Percentiles rank a stretch among this genome's conserved stretches.
Conservation (phyloP, 2,113 vertebrate genomes). For the Alligator mississippiensis region DNA sequence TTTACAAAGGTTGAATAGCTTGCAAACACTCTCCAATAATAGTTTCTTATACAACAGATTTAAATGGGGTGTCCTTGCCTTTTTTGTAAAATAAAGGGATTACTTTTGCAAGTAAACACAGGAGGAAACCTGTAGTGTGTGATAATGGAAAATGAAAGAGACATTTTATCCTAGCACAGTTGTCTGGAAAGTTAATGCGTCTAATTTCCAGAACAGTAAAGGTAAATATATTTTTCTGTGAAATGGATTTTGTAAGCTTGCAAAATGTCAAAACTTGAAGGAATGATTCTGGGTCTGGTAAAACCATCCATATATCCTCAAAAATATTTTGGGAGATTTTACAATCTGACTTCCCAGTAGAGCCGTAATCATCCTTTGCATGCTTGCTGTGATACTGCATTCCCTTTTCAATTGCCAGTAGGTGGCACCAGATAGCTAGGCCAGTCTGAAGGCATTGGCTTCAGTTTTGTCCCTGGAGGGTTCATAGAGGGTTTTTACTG, state of each 20-base stretch:
- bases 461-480: neutral
- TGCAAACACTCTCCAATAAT: neutral
- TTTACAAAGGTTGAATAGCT: neutral
- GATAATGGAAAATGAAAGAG: neutral
- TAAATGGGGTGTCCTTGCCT: accelerated
- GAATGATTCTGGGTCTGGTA: neutral
- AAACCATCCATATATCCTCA: neutral
- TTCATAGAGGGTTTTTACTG: neutral
- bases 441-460: neutral
- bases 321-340: neutral
- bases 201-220: accelerated
- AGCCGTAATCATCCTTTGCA: too few species aligned
- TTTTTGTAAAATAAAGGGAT: neutral
- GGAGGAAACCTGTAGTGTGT: neutral
- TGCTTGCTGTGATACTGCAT: neutral
- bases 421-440: slow-evolving; percentile 69
- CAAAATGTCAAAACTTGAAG: accelerated
- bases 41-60: neutral
- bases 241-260: neutral
- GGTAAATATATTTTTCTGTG: accelerated
- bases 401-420: slow-evolving; percentile 39
- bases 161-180: neutral
- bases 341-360: neutral
- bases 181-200: neutral
- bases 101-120: neutral